phyloP scores from a whole-genome alignment of 2,113 vertebrate genomes.

The Hippocampus guttulatus region DNA sequence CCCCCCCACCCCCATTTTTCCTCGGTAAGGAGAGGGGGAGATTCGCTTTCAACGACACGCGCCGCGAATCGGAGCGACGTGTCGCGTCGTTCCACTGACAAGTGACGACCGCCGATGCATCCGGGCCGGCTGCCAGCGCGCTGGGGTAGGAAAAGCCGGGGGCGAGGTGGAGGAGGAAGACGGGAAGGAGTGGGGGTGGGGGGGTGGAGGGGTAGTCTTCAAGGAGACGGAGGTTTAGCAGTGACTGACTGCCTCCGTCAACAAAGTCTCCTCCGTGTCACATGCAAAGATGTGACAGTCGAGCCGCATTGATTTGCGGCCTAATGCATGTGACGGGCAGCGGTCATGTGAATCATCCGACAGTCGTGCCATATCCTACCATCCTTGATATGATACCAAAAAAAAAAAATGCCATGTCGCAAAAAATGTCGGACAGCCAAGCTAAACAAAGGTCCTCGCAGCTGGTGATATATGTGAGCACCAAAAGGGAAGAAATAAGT shows the following conservation, averaged over 20 bases:
- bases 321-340: conserved; percentile 35
- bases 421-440: background rate
- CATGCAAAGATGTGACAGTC: conserved; percentile 51
- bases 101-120: conserved; percentile 65
- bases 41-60: conserved; percentile 64
- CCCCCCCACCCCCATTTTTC: conserved; percentile 46
- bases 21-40: conserved; percentile 60
- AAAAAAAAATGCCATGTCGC: background rate
- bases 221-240: conserved; percentile 52
- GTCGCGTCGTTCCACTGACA: conserved; percentile 64
- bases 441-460: background rate
- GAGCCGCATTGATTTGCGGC: conserved; percentile 48
- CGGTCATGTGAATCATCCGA: conserved; percentile 34
- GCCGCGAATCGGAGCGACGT: conserved; percentile 58
- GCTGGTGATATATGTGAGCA: background rate
- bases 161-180: background rate
- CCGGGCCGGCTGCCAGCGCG: conserved; percentile 56
- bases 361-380: background rate
- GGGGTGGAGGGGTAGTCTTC: conserved; percentile 29
- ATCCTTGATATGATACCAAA: background rate
- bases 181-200: conserved; percentile 8
- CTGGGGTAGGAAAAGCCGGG: conserved; percentile 35
- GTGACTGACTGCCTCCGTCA: conserved; percentile 49
- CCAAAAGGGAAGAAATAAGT: background rate
- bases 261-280: conserved; percentile 56